Conservation (phyloP, 2,797 vertebrate genomes). For the Erethizon dorsatum region DNA sequence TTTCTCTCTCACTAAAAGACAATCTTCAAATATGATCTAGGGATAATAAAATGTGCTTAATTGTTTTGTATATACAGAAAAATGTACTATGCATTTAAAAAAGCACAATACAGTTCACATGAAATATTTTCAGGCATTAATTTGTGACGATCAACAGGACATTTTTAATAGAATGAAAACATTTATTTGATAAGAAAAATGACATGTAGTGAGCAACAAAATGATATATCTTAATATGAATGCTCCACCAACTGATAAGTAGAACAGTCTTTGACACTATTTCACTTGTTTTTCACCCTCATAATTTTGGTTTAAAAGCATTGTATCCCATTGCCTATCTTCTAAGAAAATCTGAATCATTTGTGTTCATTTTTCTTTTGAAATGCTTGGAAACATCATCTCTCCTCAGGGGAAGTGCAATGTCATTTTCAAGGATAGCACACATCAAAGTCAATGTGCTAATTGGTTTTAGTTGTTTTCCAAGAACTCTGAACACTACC, state of each 20-base stretch:
- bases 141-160: not conserved
- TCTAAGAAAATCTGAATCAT: constrained; percentile 26
- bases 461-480: constrained; percentile 69
- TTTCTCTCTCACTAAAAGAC: not conserved
- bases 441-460: constrained; percentile 69
- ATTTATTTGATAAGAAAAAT: constrained; percentile 25
- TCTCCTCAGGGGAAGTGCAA: not conserved
- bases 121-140: not conserved
- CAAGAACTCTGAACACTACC: constrained; percentile 21
- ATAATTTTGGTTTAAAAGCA: not conserved
- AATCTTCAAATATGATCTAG: constrained; percentile 11
- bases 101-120: not conserved
- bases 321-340: not conserved
- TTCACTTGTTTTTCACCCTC: not conserved
- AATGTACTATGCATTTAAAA: not conserved
- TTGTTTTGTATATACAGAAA: not conserved
- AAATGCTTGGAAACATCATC: constrained; percentile 41
- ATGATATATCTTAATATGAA: not conserved
- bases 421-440: constrained; percentile 65
- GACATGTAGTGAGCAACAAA: not conserved
- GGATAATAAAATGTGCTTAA: not conserved
- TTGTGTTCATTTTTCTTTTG: constrained; percentile 48
- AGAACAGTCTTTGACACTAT: not conserved
- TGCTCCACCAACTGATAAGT: not conserved
- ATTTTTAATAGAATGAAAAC: constrained; percentile 22